Evolutionary conservation across 2,888 invertebrate genomes (phyloP), one percentile per base, ranked within the genome.

Genomic region (Spodoptera littoralis): DNA sequence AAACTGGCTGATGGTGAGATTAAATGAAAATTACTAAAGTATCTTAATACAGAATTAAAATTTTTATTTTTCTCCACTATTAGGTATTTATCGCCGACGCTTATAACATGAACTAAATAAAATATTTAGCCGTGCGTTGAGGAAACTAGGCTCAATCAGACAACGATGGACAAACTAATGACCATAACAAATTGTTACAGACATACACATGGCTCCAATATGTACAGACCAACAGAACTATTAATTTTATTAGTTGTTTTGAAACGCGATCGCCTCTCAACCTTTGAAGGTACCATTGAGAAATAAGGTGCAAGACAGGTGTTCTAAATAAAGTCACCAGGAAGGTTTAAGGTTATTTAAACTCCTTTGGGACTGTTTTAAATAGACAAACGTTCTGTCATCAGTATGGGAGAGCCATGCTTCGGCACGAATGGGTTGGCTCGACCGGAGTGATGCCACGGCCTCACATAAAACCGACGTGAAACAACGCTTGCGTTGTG

Each of bases 111-210:
- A 2, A 66, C 87, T 85, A 77, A 13, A 46, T n/a, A 30, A 24
- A 65, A 77, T 69, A 82, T 83, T 79, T 76, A 82, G 76, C 80
- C 70, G 81, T 83, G 73, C 69, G 73, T 81, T 84, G 84, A 83
- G 82, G 83, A 88, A 88, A 88, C 87, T 85, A 82, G 83, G 76
- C 77, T 75, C 79, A 79, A 83, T 82, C 80, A 80, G 64, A 65
- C 77, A 68, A 71, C 77, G 82, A 84, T 84, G 81, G 79, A 76
- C 81, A 76, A 81, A 81, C 73, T 85, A 87, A 90, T 86, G 79
- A 78, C 81, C 89, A 77, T 88, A 84, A 83, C 90, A 84, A 92
- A 90, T 89, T 86, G 84, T 81, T 83, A 84, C 84, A 79, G 64
- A 70, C 71, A 51, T 71, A 76, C 75, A 74, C 72, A 78, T 73